Percentiles rank a stretch among this genome's conserved stretches.
These are phyloP conservation scores for Takifugu flavidus DNA, from an alignment of 2,113 vertebrate species.

Conservation along the genomic window DNA sequence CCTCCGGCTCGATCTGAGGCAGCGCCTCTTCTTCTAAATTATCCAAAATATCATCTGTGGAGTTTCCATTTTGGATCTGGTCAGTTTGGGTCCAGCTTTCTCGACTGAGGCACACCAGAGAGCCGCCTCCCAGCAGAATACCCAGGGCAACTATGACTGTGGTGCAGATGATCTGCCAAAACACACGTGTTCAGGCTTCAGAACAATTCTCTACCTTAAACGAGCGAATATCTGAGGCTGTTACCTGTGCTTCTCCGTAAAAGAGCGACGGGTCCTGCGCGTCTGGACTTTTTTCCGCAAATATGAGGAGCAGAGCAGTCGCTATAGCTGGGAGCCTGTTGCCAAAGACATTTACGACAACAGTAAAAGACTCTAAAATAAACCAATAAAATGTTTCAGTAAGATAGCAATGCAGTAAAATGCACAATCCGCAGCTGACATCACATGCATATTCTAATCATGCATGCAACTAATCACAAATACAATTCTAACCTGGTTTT, in stretches of 20 bases:
- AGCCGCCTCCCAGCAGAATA: slow-evolving; percentile 81
- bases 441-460: too few species aligned
- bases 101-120: slow-evolving; percentile 87
- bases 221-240: not conserved
- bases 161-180: slow-evolving; percentile 83
- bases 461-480: not conserved
- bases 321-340: slow-evolving; percentile 82
- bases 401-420: not conserved
- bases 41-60: slow-evolving; percentile 60
- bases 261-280: slow-evolving; percentile 87
- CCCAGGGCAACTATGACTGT: slow-evolving; percentile 79
- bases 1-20: slow-evolving; percentile 23
- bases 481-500: not conserved
- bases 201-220: not conserved
- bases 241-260: slow-evolving; percentile 90
- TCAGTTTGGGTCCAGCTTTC: slow-evolving; percentile 74
- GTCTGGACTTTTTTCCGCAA: slow-evolving; percentile 72
- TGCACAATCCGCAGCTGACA: not conserved
- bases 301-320: slow-evolving; percentile 82
- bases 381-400: not conserved
- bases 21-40: slow-evolving; percentile 58
- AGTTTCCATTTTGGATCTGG: slow-evolving; percentile 70
- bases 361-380: not conserved
- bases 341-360: slow-evolving; percentile 21
- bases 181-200: not conserved